Evolutionary conservation across 1,140 invertebrate genomes (phyloP), one percentile per base, ranked within the genome.

Genomic region (Caenorhabditis brenneri): DNA sequence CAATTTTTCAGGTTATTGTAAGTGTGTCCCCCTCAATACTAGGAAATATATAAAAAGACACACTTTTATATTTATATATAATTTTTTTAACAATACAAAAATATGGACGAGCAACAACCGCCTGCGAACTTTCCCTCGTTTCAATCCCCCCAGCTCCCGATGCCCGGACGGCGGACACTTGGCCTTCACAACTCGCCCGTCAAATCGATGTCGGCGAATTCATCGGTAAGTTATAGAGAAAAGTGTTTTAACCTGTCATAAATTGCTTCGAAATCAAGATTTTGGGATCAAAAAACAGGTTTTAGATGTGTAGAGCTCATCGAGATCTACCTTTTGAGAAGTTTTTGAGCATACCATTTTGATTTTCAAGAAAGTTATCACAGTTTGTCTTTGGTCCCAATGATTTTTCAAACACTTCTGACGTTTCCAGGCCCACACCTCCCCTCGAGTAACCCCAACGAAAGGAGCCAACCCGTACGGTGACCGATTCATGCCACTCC

Each of bases 401-500:
- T n/a, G n/a, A n/a, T n/a, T n/a, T n/a, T 22, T 58, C 1, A 2
- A 58, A 58, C 10, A 15, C 3, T 10, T 10, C 55, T 10, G 1
- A 10, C 22, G 10, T 31, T 55, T 80, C 49, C 39, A 82, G 81
- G 39, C 81, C 16, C 81, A 65, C 12, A 42, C 65, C 24, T 83
- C 82, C 16, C 82, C 82, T 19, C 36, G 65, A 46, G 82, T 83
- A 1, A 79, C 82, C 9, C 82, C 82, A 31, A 83, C 82, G 24
- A 83, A 83, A 65, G 48, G 65, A 24, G 65, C 65, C 19, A 74
- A 74, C 15, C 65, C 39, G 2, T 65, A 83, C 19, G 88, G 89
- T 29, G 86, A 87, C 58, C 86, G 86, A 42, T 87, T 83, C 27
- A 87, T 87, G 16, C 87, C 86, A 3, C 22, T 85, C 24, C 83